Base-by-base conservation (phyloP, 37 sponge, comb jelly and placozoan genomes). In the Agelas oroides region DNA sequence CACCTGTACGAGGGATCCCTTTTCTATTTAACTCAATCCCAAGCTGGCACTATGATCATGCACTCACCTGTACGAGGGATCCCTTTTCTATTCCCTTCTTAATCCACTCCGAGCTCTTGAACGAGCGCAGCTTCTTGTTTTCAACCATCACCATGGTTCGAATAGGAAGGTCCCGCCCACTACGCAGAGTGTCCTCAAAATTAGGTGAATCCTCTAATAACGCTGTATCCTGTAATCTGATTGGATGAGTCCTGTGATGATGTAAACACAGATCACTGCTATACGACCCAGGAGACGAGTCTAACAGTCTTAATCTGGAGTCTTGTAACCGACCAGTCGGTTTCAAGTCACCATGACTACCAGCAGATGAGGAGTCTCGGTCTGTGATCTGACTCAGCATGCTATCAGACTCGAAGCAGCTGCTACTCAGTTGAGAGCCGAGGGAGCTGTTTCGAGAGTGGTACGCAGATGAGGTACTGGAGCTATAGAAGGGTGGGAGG, bases 51-150 rank as follows among this genome's bases (percentile, higher is more conserved):
- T n/a, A n/a, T n/a, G n/a, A n/a, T n/a, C n/a, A n/a, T n/a, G n/a
- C n/a, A n/a, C n/a, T n/a, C n/a, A n/a, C n/a, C n/a, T n/a, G n/a
- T 12, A 46, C 46, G 8, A 46, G 46, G 8, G 46, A 46, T 23
- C 73, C 59, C 53, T 36, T 60, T 23, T 85, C 86, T 73, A 88
- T 24, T 65, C 82, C 67, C 27, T 46, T 59, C 73, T 88, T 95
- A 73, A 95, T 91, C 95, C 95, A 95, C 53, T 95, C 95, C 8
- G 76, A 75, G 76, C 89, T 95, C 86, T 91, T 91, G 79, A 95
- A 65, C 5, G 78, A 46, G 34, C 65, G 52, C 27, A 38, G 23
- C 59, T 77, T 77, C 71, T 86, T 77, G 20, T 52, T 32, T 28
- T 86, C 46, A 3, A 46, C 46, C 46, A 46, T 46, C 46, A 8